Evolutionary conservation across 2,797 vertebrate genomes (phyloP), one percentile per base, ranked within the genome.

Genomic region (Falco concolor): DNA sequence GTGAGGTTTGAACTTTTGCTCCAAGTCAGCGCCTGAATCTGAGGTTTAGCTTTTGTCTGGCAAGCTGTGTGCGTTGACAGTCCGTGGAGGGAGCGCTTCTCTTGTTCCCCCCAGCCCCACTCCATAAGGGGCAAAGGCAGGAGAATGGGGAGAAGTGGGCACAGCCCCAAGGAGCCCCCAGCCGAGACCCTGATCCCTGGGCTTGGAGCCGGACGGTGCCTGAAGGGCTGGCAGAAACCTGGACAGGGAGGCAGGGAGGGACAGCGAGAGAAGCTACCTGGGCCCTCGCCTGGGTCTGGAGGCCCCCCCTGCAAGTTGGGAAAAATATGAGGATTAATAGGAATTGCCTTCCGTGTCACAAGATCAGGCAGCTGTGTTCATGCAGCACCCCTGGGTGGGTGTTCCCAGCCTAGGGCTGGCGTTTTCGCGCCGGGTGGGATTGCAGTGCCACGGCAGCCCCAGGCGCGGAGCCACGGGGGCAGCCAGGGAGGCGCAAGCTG

Each of bases 1-100:
- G n/a, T 50, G 72, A 77, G 81, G 84, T 40, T 61, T 61, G 79
- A 94, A 84, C 85, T 30, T 95, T 96, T 75, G 52, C 84, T 92
- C 91, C 74, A 50, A 95, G 72, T 83, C 79, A 67, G 0, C 0
- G 6, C n/a, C 61, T 89, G 72, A 64, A 54, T 61, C 22, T 34
- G 82, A 73, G 50, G 59, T 59, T 80, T 61, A 73, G 61, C 32
- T 87, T 90, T 74, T 67, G 63, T 68, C 85, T 91, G 65, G 57
- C 79, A 42, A 72, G 72, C 70, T 61, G 63, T 30, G 9, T 6
- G 34, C 60, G 34, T 40, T 85, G 78, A 11, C 65, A 92, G 73
- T 25, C 54, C 47, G 6, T 3, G 34, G 50, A 69, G 22, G 57
- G 50, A n/a, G 75, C 1, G 2, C 32, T 82, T 52, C 40, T 52